These are phyloP conservation scores for Stenichneumon culpator DNA, from an alignment of 2,888 invertebrate species.

Conservation along the genomic window DNA sequence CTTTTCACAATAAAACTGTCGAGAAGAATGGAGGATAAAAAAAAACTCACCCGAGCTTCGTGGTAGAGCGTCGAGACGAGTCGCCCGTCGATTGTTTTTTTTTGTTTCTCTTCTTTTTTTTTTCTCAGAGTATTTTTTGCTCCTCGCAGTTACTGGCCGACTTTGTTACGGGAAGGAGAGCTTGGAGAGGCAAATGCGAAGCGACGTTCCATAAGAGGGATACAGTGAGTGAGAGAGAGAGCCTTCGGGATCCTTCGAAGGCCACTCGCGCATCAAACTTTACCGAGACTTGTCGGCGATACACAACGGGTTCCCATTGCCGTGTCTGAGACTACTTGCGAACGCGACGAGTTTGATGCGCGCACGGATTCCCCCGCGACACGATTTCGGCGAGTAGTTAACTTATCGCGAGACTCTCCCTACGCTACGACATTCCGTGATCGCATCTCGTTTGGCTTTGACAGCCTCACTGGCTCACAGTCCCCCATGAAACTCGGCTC, in stretches of 20 bases:
- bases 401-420: constrained; percentile 10
- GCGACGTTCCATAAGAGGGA: constrained; percentile 6
- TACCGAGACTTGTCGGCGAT: constrained; percentile 38
- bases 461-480: constrained; percentile 43
- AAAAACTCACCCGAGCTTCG: constrained; percentile 38
- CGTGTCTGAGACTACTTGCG: constrained; percentile 14
- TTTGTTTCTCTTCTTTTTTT: background rate
- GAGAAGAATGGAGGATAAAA: background rate
- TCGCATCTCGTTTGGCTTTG: constrained; percentile 61
- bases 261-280: constrained; percentile 36
- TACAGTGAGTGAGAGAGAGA: background rate
- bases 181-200: constrained; percentile 22
- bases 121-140: background rate
- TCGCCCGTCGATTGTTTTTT: background rate
- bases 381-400: constrained; percentile 12
- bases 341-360: constrained; percentile 8
- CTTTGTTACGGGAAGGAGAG: constrained; percentile 15
- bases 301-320: constrained; percentile 54
- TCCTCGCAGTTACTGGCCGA: constrained; percentile 22
- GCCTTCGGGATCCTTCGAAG: constrained; percentile 22
- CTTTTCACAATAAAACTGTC: constrained; percentile 1
- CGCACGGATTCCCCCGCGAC: constrained; percentile 1
- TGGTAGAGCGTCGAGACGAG: constrained; percentile 4
- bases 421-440: constrained; percentile 49
- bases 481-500: constrained; percentile 6